Conservation (phyloP, 2,888 invertebrate species). For the Drosophila recens region DNA sequence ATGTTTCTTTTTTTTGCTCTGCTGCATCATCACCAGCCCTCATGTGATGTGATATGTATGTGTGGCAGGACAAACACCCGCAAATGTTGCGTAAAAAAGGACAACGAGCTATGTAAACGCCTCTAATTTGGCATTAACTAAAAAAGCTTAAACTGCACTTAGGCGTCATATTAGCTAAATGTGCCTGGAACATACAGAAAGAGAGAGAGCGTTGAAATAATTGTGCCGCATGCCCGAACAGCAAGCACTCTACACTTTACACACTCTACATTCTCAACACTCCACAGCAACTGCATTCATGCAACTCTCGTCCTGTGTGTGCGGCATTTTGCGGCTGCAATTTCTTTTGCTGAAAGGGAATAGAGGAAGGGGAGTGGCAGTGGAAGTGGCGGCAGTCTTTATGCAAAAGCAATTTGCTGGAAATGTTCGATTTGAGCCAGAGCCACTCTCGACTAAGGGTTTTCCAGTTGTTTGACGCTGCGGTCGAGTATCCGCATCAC, state of each 20-base stretch:
- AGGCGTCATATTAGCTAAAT: slow-evolving; percentile 60
- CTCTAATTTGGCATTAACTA: slow-evolving; percentile 75
- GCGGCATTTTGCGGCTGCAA: slow-evolving; percentile 27
- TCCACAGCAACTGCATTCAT: slow-evolving; percentile 13
- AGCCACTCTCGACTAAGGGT: slow-evolving; percentile 22
- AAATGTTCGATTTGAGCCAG: slow-evolving; percentile 79
- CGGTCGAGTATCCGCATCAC: slow-evolving; percentile 58
- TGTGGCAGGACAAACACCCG: slow-evolving; percentile 44
- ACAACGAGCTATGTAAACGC: slow-evolving; percentile 57
- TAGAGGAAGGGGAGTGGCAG: slow-evolving; percentile 11
- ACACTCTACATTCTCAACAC: slow-evolving; percentile 1
- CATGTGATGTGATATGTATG: slow-evolving; percentile 15
- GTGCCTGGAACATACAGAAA: slow-evolving; percentile 14
- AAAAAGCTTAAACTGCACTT: slow-evolving; percentile 56
- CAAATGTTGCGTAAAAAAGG: slow-evolving; percentile 71
- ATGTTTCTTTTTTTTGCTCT: slow-evolving; percentile 5
- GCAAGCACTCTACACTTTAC: slow-evolving; percentile 3
- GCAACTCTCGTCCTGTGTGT: slow-evolving; percentile 4
- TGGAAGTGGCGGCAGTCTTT: slow-evolving; percentile 73
- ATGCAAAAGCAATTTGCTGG: slow-evolving; percentile 83
- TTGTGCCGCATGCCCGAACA: slow-evolving; percentile 43
- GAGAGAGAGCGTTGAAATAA: slow-evolving; percentile 39
- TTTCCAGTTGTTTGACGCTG: slow-evolving; percentile 54
- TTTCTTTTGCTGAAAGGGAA: slow-evolving; percentile 15
- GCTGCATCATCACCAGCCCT: slow-evolving; percentile 26